Evolutionary conservation across 2,888 invertebrate species (phyloP), one percentile per base, ranked within the genome.

Genomic region (Heteromyza rotundicornis): DNA sequence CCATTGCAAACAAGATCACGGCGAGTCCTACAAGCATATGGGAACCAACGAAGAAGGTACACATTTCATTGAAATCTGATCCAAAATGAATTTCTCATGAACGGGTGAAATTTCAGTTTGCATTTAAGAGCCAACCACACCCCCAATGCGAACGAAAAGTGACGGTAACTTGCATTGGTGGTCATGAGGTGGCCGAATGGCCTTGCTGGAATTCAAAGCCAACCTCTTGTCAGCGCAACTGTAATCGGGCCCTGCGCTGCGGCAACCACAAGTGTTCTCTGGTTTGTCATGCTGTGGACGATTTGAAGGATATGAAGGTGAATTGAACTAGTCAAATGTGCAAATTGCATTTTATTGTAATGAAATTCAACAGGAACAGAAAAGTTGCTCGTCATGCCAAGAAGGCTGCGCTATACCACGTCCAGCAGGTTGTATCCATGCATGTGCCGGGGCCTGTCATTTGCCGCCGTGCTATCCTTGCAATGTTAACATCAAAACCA

Each of bases 391-490:
- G 68, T 75, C 78, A 2, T 91, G 90, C 65, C 84, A 86, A 44
- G 80, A 81, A 63, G 86, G 87, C 16, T 94, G 94, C 73, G 72
- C 77, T 14, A 85, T 88, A 35, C 79, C 86, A 20, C 87, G 94
- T 57, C 91, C 92, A 12, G 79, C 84, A n/a, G 92, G 89, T 47
- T 96, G 96, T 78, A 84, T 82, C 1, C 96, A 96, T 80, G 84
- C 85, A 23, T 96, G 95, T 79, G 86, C 85, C 67, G 86, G 84
- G 57, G 83, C 86, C 0, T 94, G 93, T 73, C 93, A 93, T 81
- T 87, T 89, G 1, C 89, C 89, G 0, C 84, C 85, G 0, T 97
- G 96, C 76, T 87, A 88, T 1, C 88, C 90, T 0, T 97, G 97
- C 79, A 87, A 86, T 49, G 86, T 88, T 59, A 85, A 89, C 69